Base-by-base conservation (phyloP, 1,140 invertebrate genomes). In the Sminthurides bifidus region DNA sequence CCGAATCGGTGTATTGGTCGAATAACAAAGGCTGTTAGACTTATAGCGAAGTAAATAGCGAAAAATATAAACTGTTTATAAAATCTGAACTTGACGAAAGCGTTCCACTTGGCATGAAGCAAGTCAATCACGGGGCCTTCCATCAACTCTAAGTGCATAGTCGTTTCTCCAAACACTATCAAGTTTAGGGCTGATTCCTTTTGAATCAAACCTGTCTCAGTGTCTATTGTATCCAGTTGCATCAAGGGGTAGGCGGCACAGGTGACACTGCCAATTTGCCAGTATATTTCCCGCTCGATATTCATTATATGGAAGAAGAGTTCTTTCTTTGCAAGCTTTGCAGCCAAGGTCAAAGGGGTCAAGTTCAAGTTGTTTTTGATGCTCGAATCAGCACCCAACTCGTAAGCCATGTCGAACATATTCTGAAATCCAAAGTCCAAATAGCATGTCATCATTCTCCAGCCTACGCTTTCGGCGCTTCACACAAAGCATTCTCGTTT, bases 221-320 rank as follows among this genome's bases (percentile, higher is more conserved):
- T 82, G 66, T 93, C 87, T 58, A 98, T 97, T 0, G 93, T 97
- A 69, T 98, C 95, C 21, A 98, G 87, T 72, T 92, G 85, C 0
- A 84, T 83, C n/a, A 98, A 70, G 0, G 94, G 93, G 74, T 98
- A 98, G 0, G 92, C 93, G 0, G 92, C 92, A 71, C 92, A 97
- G 0, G 89, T 94, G 6, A 96, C 92, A 65, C 89, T 67, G 75
- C 81, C 83, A 63, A 95, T 85, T 71, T 94, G 90, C 93, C 94
- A 96, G 68, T 94, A 94, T 51, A 95, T 91, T 74, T 95, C 89
- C 46, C 92, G 72, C 66, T 92, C 86, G 45, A 94, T 85, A 71
- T 94, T 93, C 61, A 95, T 73, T 64, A 96, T 94, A 66, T 95
- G 92, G 66, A 93, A 92, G 70, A 94, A 96, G 75, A 96, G 85